Base-by-base conservation (phyloP, 1,140 invertebrate genomes). In the Lepidurus apus region DNA sequence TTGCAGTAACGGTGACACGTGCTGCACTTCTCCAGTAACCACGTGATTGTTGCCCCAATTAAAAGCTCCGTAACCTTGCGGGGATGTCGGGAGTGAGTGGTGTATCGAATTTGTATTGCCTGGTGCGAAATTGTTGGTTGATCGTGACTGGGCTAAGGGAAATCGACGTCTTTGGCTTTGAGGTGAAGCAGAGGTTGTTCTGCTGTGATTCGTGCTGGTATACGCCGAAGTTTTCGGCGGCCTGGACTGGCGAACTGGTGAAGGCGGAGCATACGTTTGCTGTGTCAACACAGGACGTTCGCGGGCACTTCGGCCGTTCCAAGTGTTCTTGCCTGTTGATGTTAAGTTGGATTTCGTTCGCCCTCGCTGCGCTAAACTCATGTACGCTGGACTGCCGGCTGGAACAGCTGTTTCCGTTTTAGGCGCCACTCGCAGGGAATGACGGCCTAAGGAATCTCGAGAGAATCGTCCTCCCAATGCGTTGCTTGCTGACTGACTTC, bases 1-100 rank as follows among this genome's bases (percentile, higher is more conserved):
- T 24, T 74, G 78, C 43, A 79, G 47, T 44, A 79, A 45, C 1
- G 78, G 78, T 17, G 78, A 79, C 43, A 79, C 43, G 17, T 79
- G 74, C 53, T 65, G 17, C 13, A n/a, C 53, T n/a, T 21, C 53
- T 65, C 21, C 53, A 34, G 34, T 34, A 34, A 34, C 34, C 34
- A 34, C 4, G 34, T 34, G 34, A 3, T 3, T 34, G 34, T 34
- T 34, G 4, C 53, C 53, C 53, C 53, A 65, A 7, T 65, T 65
- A 65, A 65, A 65, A 65, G 53, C 53, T 65, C 6, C 6, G 21
- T 65, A 65, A 13, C 53, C 53, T 21, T 65, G 53, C 17, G 53
- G 53, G 0, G 53, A 65, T n/a, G 53, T 65, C 8, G 53, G 53
- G 13, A 65, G 53, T 13, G 53, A 65, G 5, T 65, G 53, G 13